Conservation (phyloP, 2,113 vertebrate species). For the Rutilus rutilus region DNA sequence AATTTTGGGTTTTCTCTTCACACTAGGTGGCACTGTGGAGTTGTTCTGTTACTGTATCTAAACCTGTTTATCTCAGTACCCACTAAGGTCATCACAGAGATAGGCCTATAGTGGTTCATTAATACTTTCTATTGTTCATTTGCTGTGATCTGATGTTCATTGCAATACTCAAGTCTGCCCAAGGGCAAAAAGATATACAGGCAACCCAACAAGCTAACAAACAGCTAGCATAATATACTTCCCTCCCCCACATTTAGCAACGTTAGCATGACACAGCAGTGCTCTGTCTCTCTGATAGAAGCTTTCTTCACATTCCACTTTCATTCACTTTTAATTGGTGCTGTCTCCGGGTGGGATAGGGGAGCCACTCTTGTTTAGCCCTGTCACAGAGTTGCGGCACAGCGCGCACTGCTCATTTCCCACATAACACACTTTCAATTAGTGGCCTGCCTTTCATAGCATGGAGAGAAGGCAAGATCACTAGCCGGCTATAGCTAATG, state of each 20-base stretch:
- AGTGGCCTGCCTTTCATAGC: constrained; percentile 52
- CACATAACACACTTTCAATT: constrained; percentile 46
- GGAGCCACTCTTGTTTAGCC: constrained; percentile 49
- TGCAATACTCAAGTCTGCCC: constrained; percentile 28
- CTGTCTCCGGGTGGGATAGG: constrained; percentile 56
- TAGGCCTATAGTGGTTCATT: constrained; percentile 6
- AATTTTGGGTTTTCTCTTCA: not conserved
- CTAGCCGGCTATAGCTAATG: constrained; percentile 54
- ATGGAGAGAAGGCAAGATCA: constrained; percentile 2
- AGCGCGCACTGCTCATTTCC: constrained; percentile 49
- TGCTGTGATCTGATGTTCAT: constrained; percentile 44
- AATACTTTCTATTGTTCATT: constrained; percentile 32
- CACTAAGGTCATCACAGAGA: constrained; percentile 26
- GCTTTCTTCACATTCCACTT: constrained; percentile 47
- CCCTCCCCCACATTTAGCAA: constrained; percentile 21
- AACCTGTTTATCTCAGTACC: not conserved
- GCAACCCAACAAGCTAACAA: constrained; percentile 48
- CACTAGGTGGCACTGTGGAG: constrained; percentile 58
- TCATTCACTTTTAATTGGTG: constrained; percentile 61
- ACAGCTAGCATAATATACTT: constrained; percentile 43
- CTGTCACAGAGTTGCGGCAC: constrained; percentile 46
- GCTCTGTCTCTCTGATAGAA: constrained; percentile 17
- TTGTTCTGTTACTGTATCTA: not conserved
- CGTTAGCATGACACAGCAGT: constrained; percentile 41
- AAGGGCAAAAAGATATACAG: constrained; percentile 36